Evolutionary conservation across 2,113 vertebrate species (phyloP).

Genomic region (Irena cyanogastra): DNA sequence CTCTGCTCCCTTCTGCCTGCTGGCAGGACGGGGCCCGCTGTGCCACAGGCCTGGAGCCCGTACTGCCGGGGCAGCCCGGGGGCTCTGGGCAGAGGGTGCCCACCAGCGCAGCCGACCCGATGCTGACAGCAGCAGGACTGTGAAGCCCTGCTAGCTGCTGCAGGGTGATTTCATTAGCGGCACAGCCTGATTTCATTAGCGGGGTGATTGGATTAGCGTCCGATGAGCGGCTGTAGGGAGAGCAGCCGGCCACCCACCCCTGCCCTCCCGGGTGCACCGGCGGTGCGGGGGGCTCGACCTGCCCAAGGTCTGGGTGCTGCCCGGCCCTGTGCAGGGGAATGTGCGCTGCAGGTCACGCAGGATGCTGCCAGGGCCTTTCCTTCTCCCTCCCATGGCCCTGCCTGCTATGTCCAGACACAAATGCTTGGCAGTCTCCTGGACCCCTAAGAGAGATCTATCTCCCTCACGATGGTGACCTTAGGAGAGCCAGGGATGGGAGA

Average conservation of each 20-base stretch:
- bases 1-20: not conserved
- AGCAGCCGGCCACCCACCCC: not conserved
- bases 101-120: fast-evolving
- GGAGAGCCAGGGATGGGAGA: fast-evolving
- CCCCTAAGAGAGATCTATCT: fast-evolving
- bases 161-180: slow-evolving; percentile 42
- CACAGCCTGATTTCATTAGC: slow-evolving; percentile 43
- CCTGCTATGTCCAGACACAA: fast-evolving
- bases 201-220: not conserved
- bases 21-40: not conserved
- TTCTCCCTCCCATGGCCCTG: fast-evolving
- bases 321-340: fast-evolving
- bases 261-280: fast-evolving
- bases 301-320: not conserved
- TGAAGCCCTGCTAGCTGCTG: fast-evolving
- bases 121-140: not conserved
- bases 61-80: fast-evolving
- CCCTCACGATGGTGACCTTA: fast-evolving
- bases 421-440: fast-evolving
- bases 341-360: fast-evolving
- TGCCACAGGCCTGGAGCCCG: fast-evolving
- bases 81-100: not conserved
- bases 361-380: not conserved
- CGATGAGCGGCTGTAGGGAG: not conserved
- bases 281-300: fast-evolving